Evolutionary conservation across 1,140 invertebrate species (phyloP), one percentile per base, ranked within the genome.

Genomic region (Solenopsis invicta): DNA sequence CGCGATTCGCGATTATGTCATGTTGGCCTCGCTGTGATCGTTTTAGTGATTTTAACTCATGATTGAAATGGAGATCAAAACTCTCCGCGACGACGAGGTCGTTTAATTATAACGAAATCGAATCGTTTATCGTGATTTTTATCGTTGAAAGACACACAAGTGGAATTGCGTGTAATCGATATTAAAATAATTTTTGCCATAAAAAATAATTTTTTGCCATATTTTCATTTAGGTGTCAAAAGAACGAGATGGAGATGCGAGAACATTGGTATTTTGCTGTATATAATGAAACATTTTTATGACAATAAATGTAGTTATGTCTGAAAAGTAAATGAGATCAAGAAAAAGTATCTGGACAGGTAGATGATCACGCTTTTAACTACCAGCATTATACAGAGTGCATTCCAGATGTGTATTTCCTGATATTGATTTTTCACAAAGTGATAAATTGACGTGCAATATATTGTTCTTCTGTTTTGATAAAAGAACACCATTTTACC

Each of bases 261-360:
- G 24, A 66, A 12, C 45, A 59, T 88, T 45, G 45, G 12, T 76
- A 76, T 59, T 64, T 88, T 86, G 78, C 64, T 90, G 90, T 88
- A 91, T 82, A 90, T 91, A 92, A 85, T 21, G 59, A 87, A 80
- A 77, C 74, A 87, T 92, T 91, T 92, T 88, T 92, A 90, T 88
- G 91, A 92, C 91, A 91, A 91, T 91, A 91, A 91, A 72, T 77
- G 54, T 91, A 89, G 80, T 34, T 86, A 72, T 72, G 72, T 69
- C 37, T 59, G 50, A 56, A 45, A 77, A 54, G 37, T 45, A 59
- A 74, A 78, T 45, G 6, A 67, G 12, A 52, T 59, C 29, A 48
- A 78, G 64, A 45, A 45, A 67, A 67, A 45, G 37, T 67, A 67
- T 69, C 29, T 59, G 56, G 56, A n/a, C 66, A 29, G 52, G 24